Conservation (phyloP, 2,888 invertebrate species). For the Penaeus monodon region DNA sequence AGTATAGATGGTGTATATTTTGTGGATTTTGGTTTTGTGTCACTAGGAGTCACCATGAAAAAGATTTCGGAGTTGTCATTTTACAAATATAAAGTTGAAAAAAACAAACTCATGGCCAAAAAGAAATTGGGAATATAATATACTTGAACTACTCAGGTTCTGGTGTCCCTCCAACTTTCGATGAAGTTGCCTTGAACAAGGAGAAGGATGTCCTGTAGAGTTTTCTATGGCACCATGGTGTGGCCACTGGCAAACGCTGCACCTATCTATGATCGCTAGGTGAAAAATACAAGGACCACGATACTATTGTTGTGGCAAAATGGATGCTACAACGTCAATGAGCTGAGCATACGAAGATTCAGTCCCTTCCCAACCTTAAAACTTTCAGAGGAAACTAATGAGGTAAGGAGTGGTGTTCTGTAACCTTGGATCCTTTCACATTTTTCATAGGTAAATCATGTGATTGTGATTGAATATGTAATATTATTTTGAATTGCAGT, state of each 20-base stretch:
- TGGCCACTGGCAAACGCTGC: slow-evolving; percentile 89
- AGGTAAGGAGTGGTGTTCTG: slow-evolving; percentile 69
- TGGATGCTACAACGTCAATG: slow-evolving; percentile 98
- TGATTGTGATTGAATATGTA: not conserved
- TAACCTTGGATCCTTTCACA: not conserved
- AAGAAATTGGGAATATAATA: too few species aligned
- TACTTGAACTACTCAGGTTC: slow-evolving; percentile 68
- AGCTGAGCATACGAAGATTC: slow-evolving; percentile 93
- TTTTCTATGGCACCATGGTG: slow-evolving; percentile 99
- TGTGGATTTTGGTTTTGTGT: too few species aligned
- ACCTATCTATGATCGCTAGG: slow-evolving; percentile 95
- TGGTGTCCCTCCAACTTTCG: slow-evolving; percentile 97
- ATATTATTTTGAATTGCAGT: too few species aligned
- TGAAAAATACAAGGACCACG: slow-evolving; percentile 87
- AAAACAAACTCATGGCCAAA: too few species aligned
- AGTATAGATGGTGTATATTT: too few species aligned
- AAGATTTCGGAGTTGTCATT: too few species aligned
- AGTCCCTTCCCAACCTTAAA: slow-evolving; percentile 95
- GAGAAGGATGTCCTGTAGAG: slow-evolving; percentile 93
- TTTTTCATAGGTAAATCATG: not conserved
- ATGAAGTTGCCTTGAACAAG: slow-evolving; percentile 88
- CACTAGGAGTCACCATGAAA: too few species aligned
- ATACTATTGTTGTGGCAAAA: slow-evolving; percentile 95
- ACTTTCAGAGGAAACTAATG: slow-evolving; percentile 91
- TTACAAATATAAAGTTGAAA: too few species aligned